These are phyloP conservation scores for Aleiodes testaceus DNA, from an alignment of 2,888 invertebrate genomes.

Conservation along the genomic window DNA sequence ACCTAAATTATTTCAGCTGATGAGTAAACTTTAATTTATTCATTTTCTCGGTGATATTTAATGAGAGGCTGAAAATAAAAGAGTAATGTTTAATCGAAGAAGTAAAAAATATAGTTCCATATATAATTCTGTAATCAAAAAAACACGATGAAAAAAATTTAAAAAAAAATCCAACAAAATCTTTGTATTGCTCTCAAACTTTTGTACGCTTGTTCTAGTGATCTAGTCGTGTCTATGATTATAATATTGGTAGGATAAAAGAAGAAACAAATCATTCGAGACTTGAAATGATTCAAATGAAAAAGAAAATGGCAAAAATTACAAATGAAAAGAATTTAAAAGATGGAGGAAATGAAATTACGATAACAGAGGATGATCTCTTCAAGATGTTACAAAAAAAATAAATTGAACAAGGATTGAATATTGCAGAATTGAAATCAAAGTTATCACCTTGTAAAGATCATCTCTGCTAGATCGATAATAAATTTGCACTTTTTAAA, in stretches of 20 bases:
- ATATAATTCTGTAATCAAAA: conserved; percentile 29
- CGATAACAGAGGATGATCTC: conserved; percentile 35
- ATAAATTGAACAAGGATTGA: conserved; percentile 13
- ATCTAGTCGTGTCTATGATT: conserved; percentile 47
- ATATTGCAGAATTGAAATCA: conserved; percentile 35
- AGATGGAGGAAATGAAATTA: conserved; percentile 23
- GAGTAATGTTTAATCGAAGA: conserved; percentile 5
- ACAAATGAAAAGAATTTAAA: conserved; percentile 4
- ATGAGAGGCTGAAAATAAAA: conserved; percentile 7
- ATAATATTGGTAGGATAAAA: conserved; percentile 21
- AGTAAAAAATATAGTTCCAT: not conserved
- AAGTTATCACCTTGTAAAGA: conserved; percentile 40
- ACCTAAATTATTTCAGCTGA: conserved; percentile 12
- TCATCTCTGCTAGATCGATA: conserved; percentile 55
- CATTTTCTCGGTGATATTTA: conserved; percentile 9
- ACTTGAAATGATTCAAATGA: not conserved
- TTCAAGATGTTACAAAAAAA: conserved; percentile 38
- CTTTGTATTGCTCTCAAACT: conserved; percentile 56
- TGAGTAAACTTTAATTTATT: not conserved
- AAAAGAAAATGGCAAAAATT: conserved; percentile 23
- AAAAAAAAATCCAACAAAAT: conserved; percentile 49
- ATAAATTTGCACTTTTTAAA: conserved; percentile 58
- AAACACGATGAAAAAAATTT: conserved; percentile 20
- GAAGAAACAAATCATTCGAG: not conserved
- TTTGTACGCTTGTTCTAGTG: conserved; percentile 56